Percentiles rank a stretch among this genome's conserved stretches.
These are phyloP conservation scores for Sebastes itinus DNA, from an alignment of 2,797 vertebrate genomes.

Conservation along the genomic window DNA sequence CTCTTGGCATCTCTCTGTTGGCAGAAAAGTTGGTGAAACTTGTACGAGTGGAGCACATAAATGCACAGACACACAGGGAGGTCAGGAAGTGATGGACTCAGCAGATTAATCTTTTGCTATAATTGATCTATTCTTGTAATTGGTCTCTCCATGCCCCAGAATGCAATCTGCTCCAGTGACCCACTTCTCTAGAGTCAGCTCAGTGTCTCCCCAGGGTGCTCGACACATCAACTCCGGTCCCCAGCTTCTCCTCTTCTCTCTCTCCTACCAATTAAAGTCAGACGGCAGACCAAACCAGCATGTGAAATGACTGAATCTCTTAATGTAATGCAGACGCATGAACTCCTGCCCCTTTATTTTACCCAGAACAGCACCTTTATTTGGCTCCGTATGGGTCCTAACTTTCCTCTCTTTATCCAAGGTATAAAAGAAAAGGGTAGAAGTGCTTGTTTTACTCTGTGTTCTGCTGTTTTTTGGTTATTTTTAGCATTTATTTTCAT, in stretches of 20 bases:
- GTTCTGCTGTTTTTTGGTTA: not conserved
- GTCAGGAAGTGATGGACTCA: not conserved
- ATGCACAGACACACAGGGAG: not conserved
- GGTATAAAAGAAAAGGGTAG: not conserved
- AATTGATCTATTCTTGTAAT: conserved; percentile 2
- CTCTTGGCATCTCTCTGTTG: not conserved
- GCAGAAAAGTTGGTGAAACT: not conserved
- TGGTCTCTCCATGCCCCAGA: not conserved
- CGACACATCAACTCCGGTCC: not conserved
- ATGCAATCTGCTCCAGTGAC: conserved; percentile 9
- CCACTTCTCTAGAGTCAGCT: not conserved
- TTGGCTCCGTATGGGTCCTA: not conserved
- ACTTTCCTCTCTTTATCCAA: not conserved
- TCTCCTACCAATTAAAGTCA: not conserved
- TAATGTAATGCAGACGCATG: not conserved
- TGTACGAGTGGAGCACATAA: not conserved
- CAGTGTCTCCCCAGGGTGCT: not conserved
- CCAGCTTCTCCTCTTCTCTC: not conserved
- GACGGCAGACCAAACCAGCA: not conserved
- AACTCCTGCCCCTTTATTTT: not conserved
- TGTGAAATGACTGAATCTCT: not conserved
- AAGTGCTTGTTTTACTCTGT: not conserved
- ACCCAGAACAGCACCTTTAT: not conserved
- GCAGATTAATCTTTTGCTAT: not conserved
- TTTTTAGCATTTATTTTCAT: not conserved